Conservation (phyloP, 2,888 invertebrate species). For the Lepidocyrtoides sp. region DNA sequence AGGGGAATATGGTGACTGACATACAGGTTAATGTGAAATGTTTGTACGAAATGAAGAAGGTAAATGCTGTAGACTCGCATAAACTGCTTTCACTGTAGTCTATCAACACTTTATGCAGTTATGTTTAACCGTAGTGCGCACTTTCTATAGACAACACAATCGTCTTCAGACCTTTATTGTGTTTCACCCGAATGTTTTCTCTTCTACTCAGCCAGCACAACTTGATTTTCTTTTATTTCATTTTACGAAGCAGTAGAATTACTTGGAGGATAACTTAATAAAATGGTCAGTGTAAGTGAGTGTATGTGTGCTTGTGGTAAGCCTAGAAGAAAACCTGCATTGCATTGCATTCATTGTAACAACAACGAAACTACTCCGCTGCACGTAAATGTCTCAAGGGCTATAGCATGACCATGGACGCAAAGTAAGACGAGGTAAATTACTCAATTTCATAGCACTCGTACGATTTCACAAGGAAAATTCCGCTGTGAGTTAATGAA, state of each 20-base stretch:
- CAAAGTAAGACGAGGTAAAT: constrained; percentile 25
- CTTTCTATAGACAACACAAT: neutral
- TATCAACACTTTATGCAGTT: neutral
- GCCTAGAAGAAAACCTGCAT: neutral
- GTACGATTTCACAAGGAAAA: constrained; percentile 59
- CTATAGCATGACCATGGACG: neutral
- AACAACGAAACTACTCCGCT: neutral
- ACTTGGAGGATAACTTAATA: constrained; percentile 33
- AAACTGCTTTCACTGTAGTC: constrained; percentile 41
- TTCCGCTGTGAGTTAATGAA: constrained; percentile 62
- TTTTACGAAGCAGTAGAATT: neutral
- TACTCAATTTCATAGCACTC: constrained; percentile 66
- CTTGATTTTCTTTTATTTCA: constrained; percentile 39
- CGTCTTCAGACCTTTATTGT: neutral
- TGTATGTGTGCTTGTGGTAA: neutral
- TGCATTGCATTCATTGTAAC: neutral
- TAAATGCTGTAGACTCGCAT: constrained; percentile 18
- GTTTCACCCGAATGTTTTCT: neutral
- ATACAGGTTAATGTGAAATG: constrained; percentile 62
- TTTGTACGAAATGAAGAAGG: constrained; percentile 50
- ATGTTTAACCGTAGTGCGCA: too few species aligned
- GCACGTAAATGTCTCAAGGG: constrained; percentile 31
- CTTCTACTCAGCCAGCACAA: neutral
- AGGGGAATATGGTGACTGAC: constrained; percentile 48
- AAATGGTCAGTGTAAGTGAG: neutral